Base-by-base conservation (phyloP, 2,797 vertebrate genomes). In the Coluber constrictor region DNA sequence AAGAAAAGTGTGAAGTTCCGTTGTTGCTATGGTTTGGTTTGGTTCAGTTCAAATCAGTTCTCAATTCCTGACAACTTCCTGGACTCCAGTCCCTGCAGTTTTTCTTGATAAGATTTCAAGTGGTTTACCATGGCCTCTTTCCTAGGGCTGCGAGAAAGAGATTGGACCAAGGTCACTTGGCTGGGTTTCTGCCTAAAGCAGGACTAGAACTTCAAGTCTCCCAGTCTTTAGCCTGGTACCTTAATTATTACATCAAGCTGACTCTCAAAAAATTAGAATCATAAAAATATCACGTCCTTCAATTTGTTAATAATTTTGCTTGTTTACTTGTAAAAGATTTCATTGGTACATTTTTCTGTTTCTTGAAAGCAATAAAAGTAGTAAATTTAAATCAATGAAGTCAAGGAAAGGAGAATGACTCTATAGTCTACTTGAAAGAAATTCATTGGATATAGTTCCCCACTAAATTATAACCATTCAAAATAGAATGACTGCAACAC, bases 401-500 rank as follows among this genome's bases (percentile, higher is more conserved):
- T 56, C 12, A 4, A 87, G 51, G 90, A 51, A 47, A 88, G 86
- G 56, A n/a, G 90, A 61, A 63, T 59, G 70, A 25, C 96, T 97
- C 93, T 95, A 87, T 95, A 87, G 93, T 97, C 89, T 94, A 97
- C 89, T 96, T 95, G 94, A 97, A 95, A 96, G 94, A 94, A 92
- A 94, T 87, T 93, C 16, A 96, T 94, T 88, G 96, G 93, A 96
- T 97, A 97, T 97, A 98, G 97, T 97, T 98, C 98, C 97, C 97
- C 94, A 97, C 98, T 98, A 97, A 98, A 98, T 94, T 94, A 96
- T 96, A 97, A 96, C 97, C 97, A 57, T 97, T 97, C 94, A 95
- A 95, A 97, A 97, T 93, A 95, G 95, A 96, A 93, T 96, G 97
- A 97, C 97, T 97, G 95, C 96, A 98, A 98, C 97, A 97, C 95